A percentile compares a stretch with the other conserved stretches of the same genome.
Evolutionary conservation across 2,113 vertebrate genomes (phyloP).

Genomic region (Istiophorus platypterus): DNA sequence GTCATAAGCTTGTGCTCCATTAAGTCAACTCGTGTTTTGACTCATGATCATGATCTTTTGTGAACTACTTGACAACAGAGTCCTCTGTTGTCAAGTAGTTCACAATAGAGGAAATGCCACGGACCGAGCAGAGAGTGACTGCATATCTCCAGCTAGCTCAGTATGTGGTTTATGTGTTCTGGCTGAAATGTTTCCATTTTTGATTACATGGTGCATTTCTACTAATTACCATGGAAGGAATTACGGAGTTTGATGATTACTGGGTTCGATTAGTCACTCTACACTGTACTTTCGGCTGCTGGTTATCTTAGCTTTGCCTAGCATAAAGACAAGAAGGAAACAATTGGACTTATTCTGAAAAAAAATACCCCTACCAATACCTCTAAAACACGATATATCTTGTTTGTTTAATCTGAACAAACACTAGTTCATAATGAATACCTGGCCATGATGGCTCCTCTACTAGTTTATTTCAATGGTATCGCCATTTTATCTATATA

Average conservation of each 20-base stretch:
- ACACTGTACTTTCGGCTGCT: not conserved
- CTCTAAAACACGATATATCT: not conserved
- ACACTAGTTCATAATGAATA: no score
- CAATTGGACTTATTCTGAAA: no score
- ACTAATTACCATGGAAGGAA: not conserved
- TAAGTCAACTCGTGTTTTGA: no score
- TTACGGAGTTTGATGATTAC: not conserved
- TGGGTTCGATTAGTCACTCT: not conserved
- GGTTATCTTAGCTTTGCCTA: not conserved
- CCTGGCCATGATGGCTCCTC: no score
- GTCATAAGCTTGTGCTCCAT: not conserved
- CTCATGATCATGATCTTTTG: no score
- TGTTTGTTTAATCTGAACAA: no score
- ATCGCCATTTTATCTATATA: no score
- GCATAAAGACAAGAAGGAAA: no score
- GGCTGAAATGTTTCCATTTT: not conserved
- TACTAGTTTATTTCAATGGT: no score
- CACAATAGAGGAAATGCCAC: not conserved
- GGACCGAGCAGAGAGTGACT: no score
- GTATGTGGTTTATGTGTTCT: not conserved
- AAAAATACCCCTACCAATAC: not conserved
- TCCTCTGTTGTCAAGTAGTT: no score
- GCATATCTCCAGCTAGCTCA: not conserved
- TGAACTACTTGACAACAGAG: not conserved
- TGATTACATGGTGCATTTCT: not conserved